These are phyloP conservation scores for Hymenochirus boettgeri DNA, from an alignment of 2,113 vertebrate genomes.

Conservation along the genomic window DNA sequence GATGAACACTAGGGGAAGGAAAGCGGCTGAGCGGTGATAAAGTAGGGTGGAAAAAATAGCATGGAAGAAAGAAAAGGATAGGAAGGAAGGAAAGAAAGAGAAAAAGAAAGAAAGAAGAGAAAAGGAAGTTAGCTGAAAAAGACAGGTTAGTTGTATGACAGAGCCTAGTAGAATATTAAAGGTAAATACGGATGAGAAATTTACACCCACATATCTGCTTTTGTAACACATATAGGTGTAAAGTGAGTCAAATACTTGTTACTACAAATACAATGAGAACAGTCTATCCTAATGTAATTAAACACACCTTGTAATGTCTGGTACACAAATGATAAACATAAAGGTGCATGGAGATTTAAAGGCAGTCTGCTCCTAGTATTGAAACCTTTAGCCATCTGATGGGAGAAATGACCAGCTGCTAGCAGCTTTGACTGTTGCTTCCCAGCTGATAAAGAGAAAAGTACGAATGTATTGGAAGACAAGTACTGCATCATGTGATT, in stretches of 20 bases:
- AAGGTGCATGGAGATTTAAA: background rate
- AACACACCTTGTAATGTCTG: background rate
- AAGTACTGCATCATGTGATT: no score
- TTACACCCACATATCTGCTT: constrained; percentile 30
- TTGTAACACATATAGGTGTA: constrained; percentile 27
- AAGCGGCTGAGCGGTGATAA: constrained; percentile 18
- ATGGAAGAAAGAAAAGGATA: background rate
- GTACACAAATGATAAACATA: background rate
- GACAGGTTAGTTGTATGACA: constrained; percentile 19
- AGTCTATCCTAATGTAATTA: no score
- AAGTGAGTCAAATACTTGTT: constrained; percentile 33
- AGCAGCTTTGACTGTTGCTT: no score
- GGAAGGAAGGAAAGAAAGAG: background rate
- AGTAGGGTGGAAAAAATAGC: background rate
- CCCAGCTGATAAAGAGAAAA: no score
- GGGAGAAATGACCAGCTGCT: no score
- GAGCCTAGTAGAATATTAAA: constrained; percentile 22
- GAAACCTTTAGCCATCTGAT: no score
- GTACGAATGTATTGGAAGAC: no score
- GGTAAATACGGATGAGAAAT: constrained; percentile 7
- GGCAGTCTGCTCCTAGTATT: no score
- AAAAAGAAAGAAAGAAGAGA: constrained; percentile 1
- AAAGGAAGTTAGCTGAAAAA: no score
- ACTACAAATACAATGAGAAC: no score
- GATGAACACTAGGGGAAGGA: constrained; percentile 49